These are phyloP conservation scores for Drosophila yooni DNA, from an alignment of 2,888 invertebrate genomes.

Conservation along the genomic window DNA sequence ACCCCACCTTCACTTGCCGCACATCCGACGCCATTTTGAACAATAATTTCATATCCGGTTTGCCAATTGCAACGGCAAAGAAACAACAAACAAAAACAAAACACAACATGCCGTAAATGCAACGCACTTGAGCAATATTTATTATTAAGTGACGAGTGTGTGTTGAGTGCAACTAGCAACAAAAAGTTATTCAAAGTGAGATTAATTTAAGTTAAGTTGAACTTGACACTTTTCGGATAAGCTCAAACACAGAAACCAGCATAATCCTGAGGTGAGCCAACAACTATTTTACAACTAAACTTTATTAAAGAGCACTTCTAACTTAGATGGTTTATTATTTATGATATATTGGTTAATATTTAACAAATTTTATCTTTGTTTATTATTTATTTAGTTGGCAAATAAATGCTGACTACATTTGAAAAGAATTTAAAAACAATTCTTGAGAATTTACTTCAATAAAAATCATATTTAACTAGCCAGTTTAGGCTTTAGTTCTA, in stretches of 20 bases:
- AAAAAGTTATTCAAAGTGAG: conserved; percentile 9
- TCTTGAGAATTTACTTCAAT: neutral
- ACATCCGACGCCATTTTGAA: conserved; percentile 69
- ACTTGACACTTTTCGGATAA: conserved; percentile 61
- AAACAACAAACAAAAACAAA: conserved; percentile 7
- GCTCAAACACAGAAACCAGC: conserved; percentile 53
- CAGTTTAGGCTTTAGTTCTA: neutral
- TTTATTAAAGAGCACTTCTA: neutral
- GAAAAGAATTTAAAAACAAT: neutral
- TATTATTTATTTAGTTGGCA: neutral
- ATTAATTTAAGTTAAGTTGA: neutral
- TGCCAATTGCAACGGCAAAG: conserved; percentile 43
- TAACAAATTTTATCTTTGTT: neutral
- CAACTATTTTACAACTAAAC: neutral
- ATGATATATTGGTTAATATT: too few species aligned
- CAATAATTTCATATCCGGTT: conserved; percentile 71
- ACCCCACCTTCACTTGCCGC: conserved; percentile 50
- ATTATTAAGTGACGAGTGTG: conserved; percentile 42
- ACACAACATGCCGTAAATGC: conserved; percentile 31
- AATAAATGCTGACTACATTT: neutral
- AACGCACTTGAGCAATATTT: conserved; percentile 15
- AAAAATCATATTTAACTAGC: neutral
- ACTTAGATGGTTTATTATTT: neutral
- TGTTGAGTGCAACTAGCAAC: neutral
- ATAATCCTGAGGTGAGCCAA: conserved; percentile 73